Conservation (phyloP, 2,797 vertebrate genomes). For the Falco cherrug region DNA sequence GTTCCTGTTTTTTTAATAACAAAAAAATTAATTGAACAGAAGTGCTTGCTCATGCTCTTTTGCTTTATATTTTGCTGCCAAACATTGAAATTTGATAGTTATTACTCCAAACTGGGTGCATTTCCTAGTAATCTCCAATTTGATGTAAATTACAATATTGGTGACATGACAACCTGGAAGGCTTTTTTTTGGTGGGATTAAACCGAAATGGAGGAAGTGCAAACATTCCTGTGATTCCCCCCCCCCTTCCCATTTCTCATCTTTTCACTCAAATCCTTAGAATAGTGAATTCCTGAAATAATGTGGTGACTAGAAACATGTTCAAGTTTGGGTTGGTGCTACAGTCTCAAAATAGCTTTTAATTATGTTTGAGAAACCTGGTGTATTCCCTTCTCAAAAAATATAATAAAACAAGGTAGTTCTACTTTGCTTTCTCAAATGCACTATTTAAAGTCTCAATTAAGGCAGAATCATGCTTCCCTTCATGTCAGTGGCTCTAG, state of each 20-base stretch:
- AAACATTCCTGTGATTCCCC: background rate
- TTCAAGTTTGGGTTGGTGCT: background rate
- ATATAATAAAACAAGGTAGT: background rate
- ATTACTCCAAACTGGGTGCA: background rate
- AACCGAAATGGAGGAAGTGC: background rate
- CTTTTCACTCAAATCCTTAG: background rate
- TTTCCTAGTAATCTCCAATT: conserved; percentile 5
- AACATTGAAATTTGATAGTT: conserved; percentile 21
- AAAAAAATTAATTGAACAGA: conserved; percentile 3
- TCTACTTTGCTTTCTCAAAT: conserved; percentile 6
- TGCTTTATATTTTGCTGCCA: conserved; percentile 26
- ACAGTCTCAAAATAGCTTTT: background rate
- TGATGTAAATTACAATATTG: background rate
- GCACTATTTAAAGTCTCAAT: background rate
- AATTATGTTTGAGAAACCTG: background rate
- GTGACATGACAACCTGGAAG: background rate
- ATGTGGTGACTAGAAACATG: background rate
- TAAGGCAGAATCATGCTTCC: background rate
- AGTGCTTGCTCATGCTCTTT: background rate
- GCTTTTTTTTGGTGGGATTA: background rate
- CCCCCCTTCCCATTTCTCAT: background rate
- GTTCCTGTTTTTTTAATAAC: background rate
- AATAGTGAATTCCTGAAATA: background rate
- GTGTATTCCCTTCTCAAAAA: background rate
- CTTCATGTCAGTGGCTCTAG: background rate